A percentile compares a stretch with the other conserved stretches of the same genome.
Evolutionary conservation across 2,113 vertebrate species (phyloP).

Genomic region (Lasiurus cinereus): DNA sequence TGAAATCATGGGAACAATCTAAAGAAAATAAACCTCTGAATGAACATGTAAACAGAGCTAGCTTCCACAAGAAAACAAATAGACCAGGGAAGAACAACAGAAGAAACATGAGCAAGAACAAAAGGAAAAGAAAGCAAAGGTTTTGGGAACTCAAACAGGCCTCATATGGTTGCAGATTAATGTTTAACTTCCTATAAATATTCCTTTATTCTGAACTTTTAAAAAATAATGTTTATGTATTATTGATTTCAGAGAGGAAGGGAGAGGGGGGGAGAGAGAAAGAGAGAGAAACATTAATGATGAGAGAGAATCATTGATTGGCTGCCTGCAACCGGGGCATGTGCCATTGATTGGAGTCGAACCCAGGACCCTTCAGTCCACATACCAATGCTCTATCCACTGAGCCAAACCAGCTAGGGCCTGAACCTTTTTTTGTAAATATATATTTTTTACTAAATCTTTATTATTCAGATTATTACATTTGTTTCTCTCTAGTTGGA

Average conservation of each 20-base stretch:
- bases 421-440: neutral
- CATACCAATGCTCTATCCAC: too few species aligned
- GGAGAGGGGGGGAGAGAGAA: too few species aligned
- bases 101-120: conserved; percentile 85
- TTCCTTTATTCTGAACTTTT: neutral
- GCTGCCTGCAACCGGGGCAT: too few species aligned
- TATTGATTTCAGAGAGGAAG: too few species aligned
- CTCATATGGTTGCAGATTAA: conserved; percentile 75
- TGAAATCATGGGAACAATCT: conserved; percentile 91
- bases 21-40: conserved; percentile 88
- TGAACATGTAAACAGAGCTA: conserved; percentile 78
- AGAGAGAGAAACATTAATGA: too few species aligned
- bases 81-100: conserved; percentile 91
- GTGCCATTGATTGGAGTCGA: too few species aligned
- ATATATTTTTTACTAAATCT: too few species aligned
- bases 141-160: conserved; percentile 90
- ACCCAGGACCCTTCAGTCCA: too few species aligned
- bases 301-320: too few species aligned
- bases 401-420: too few species aligned
- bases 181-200: conserved; percentile 72
- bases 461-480: too few species aligned
- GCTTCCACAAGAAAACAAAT: conserved; percentile 90
- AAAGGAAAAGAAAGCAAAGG: conserved; percentile 91
- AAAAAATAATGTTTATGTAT: neutral
- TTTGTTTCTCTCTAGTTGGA: too few species aligned